A percentile compares a stretch with the other conserved stretches of the same genome.
phyloP scores from a whole-genome alignment of 2,113 vertebrate genomes.

The Crotalus helleri region DNA sequence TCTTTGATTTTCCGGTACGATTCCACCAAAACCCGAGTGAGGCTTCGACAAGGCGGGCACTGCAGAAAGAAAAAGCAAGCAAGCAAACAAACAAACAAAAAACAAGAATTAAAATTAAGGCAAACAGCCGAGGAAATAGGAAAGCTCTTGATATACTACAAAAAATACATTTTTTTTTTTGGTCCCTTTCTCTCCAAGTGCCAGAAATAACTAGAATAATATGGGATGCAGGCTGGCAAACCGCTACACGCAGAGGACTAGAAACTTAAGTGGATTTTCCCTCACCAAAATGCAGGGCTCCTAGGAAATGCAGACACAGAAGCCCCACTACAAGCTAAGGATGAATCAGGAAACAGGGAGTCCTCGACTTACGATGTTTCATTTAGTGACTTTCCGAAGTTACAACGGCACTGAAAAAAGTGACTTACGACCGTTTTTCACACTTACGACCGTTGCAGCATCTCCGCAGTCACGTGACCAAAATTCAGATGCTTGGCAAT shows the following conservation, averaged over 20 bases:
- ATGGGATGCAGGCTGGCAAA: neutral
- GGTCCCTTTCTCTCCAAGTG: no score
- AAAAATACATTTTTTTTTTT: neutral
- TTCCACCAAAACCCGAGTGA: slow-evolving; percentile 92
- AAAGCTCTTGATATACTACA: neutral
- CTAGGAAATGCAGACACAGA: neutral
- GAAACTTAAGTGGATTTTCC: neutral
- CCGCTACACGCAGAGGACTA: neutral
- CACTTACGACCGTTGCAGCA: neutral
- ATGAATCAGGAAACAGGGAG: neutral
- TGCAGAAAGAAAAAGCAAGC: slow-evolving; percentile 42
- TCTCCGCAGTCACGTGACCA: accelerated
- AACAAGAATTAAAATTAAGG: no score
- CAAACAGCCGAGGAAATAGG: neutral
- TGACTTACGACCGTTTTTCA: neutral
- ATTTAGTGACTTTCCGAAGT: neutral
- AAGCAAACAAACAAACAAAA: neutral
- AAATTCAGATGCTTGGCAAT: neutral
- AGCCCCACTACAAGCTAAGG: neutral
- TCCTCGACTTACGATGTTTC: neutral
- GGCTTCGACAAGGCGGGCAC: slow-evolving; percentile 94
- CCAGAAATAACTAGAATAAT: neutral
- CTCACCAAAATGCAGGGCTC: neutral
- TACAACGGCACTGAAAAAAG: neutral
- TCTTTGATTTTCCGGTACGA: slow-evolving; percentile 93